phyloP scores from a whole-genome alignment of 1,140 invertebrate genomes.

The Bombus confusus region DNA sequence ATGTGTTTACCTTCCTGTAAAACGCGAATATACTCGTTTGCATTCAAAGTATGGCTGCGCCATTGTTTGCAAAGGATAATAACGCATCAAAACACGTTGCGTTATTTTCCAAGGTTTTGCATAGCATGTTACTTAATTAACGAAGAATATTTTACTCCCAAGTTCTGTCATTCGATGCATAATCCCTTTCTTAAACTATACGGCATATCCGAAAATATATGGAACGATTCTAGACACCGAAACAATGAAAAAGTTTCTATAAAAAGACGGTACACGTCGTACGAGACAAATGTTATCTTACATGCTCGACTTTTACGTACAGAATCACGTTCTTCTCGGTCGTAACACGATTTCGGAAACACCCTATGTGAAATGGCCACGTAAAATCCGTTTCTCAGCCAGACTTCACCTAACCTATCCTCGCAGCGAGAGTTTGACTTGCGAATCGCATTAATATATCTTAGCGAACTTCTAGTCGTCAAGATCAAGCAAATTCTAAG shows the following conservation, averaged over 20 bases:
- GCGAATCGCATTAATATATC: slow-evolving; percentile 3
- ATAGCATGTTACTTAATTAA: neutral
- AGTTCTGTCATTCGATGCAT: neutral
- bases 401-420: neutral
- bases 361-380: neutral
- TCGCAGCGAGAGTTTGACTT: neutral
- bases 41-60: neutral
- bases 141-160: neutral
- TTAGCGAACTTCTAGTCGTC: too few relatives aligned
- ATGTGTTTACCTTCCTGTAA: neutral
- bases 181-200: too few relatives aligned
- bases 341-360: too few relatives aligned
- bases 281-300: too few relatives aligned
- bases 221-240: too few relatives aligned
- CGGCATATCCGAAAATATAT: too few relatives aligned
- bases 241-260: too few relatives aligned
- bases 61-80: neutral
- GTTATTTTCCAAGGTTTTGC: neutral
- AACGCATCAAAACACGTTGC: neutral
- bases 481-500: neutral
- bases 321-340: too few relatives aligned
- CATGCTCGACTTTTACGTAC: too few relatives aligned
- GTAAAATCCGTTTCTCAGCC: neutral
- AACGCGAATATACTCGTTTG: neutral
- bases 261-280: too few relatives aligned